Conservation (phyloP, 2,113 vertebrate species). For the Lanius ludovicianus region DNA sequence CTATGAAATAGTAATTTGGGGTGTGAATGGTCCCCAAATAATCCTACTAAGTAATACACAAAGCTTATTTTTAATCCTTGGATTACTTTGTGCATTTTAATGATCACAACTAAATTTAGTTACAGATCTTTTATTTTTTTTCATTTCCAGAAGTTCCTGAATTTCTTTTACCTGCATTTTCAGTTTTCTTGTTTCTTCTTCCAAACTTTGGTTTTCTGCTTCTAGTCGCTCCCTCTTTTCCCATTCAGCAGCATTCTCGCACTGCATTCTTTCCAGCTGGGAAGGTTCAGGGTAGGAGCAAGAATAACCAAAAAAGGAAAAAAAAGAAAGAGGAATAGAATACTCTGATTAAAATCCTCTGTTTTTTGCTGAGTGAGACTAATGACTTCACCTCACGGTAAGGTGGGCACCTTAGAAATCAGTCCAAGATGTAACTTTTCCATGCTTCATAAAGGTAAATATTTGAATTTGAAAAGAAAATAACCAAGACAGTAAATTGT, state of each 20-base stretch:
- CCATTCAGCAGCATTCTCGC: conserved; percentile 20
- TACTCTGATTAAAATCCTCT: fast-evolving
- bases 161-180: conserved; percentile 58
- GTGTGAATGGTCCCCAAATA: neutral
- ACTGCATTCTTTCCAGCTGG: conserved; percentile 48
- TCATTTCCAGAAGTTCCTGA: neutral
- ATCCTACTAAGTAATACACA: neutral
- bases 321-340: neutral
- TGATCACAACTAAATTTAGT: neutral
- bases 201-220: conserved; percentile 38
- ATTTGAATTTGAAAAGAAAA: neutral
- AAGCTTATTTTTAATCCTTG: neutral
- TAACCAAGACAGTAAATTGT: neutral
- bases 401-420: neutral
- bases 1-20: neutral
- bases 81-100: neutral
- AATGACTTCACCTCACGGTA: neutral
- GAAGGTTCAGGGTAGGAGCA: neutral
- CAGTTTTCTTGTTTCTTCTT: conserved; percentile 58
- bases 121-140: neutral
- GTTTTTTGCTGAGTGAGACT: neutral
- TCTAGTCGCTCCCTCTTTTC: conserved; percentile 1
- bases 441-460: neutral
- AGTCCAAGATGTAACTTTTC: neutral
- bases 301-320: neutral